phyloP scores from a whole-genome alignment of 2,113 vertebrate genomes.

The Puntigrus tetrazona region DNA sequence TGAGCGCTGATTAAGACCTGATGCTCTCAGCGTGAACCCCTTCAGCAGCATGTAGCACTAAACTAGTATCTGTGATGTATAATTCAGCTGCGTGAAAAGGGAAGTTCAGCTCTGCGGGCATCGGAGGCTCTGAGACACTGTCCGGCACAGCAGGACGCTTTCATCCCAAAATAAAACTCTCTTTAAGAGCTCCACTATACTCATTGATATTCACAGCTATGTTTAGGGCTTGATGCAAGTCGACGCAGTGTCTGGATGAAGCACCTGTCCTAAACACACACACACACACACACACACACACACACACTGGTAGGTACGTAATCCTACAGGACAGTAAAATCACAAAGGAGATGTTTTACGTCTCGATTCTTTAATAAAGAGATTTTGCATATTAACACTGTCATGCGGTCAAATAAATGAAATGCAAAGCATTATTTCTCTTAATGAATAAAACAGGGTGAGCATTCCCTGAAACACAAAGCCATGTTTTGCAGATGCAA shows the following conservation, averaged over 20 bases:
- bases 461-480: neutral
- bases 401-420: neutral
- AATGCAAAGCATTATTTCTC: neutral
- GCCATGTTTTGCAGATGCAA: neutral
- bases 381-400: neutral
- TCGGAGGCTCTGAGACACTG: neutral
- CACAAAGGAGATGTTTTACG: neutral
- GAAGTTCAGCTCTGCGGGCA: neutral
- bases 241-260: slow-evolving; percentile 1
- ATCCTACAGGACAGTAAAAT: neutral
- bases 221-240: slow-evolving; percentile 27
- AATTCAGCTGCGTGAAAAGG: slow-evolving; percentile 43
- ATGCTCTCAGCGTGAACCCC: slow-evolving; percentile 24
- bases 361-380: neutral
- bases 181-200: slow-evolving; percentile 24
- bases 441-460: neutral
- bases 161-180: slow-evolving; percentile 18
- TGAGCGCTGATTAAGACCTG: slow-evolving; percentile 16
- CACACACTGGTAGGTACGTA: neutral
- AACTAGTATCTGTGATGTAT: slow-evolving; percentile 49
- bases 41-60: neutral
- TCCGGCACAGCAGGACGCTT: slow-evolving; percentile 7
- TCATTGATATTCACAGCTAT: slow-evolving; percentile 33
- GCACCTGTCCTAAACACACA: neutral
- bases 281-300: neutral